A percentile compares a stretch with the other conserved stretches of the same genome.
Evolutionary conservation across 2,888 invertebrate species (phyloP).

Genomic region (Andrena bicolor): DNA sequence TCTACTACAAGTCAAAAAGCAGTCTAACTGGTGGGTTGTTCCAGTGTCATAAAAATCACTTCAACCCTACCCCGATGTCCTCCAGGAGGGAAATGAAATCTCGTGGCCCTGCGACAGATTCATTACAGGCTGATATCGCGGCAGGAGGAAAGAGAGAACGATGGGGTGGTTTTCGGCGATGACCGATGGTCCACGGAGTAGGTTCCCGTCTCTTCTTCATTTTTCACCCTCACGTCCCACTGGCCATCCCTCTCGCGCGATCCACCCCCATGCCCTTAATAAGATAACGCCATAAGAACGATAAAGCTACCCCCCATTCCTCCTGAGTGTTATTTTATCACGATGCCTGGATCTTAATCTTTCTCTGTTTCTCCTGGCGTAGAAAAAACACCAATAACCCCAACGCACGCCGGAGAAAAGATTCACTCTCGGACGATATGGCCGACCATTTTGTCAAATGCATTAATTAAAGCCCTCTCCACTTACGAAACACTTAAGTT

Average conservation of each 20-base stretch:
- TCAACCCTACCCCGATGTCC: constrained; percentile 20
- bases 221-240: constrained; percentile 74
- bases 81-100: constrained; percentile 69
- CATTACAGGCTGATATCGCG: constrained; percentile 69
- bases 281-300: constrained; percentile 72
- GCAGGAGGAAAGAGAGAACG: constrained; percentile 41
- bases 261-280: constrained; percentile 64
- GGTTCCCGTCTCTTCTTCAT: constrained; percentile 81
- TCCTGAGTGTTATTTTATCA: constrained; percentile 56
- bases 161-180: constrained; percentile 73
- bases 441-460: no score
- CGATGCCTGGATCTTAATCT: constrained; percentile 62
- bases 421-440: no score
- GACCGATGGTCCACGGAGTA: constrained; percentile 82
- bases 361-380: constrained; percentile 19
- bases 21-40: constrained; percentile 30
- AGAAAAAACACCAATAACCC: constrained; percentile 8
- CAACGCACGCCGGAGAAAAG: no score
- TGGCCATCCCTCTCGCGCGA: constrained; percentile 48
- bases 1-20: constrained; percentile 6
- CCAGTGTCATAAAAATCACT: constrained; percentile 63
- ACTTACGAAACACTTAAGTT: no score
- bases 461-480: no score
- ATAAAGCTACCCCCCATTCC: constrained; percentile 48
- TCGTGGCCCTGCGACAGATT: constrained; percentile 70